A percentile compares a stretch with the other conserved stretches of the same genome.
Evolutionary conservation across 2,797 vertebrate genomes (phyloP).

Genomic region (Delichon dasypus): DNA sequence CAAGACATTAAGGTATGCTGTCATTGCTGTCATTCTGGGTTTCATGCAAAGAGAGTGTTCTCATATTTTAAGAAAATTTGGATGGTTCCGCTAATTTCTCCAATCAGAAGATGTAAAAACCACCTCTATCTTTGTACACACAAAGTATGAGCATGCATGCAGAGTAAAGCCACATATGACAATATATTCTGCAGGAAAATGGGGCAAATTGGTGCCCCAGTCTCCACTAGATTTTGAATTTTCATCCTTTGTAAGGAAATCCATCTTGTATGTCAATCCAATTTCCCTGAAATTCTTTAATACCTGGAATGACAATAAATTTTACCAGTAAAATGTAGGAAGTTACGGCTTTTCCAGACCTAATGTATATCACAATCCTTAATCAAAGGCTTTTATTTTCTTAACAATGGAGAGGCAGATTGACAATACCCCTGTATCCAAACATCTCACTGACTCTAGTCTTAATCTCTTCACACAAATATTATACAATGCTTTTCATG

Average conservation of each 20-base stretch:
- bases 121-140: not conserved
- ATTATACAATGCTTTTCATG: not conserved
- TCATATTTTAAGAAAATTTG: not conserved
- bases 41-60: not conserved
- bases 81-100: not conserved
- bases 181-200: not conserved
- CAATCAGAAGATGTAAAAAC: accelerated
- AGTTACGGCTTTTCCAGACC: not conserved
- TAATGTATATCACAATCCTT: not conserved
- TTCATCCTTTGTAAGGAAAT: not conserved
- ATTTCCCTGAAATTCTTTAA: not conserved
- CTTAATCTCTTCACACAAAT: not conserved
- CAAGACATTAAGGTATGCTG: not conserved
- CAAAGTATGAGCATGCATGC: not conserved
- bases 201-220: accelerated
- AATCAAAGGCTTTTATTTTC: not conserved
- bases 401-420: not conserved
- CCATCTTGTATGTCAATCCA: not conserved
- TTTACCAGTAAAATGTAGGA: not conserved
- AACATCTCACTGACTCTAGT: not conserved
- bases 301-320: not conserved
- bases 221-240: not conserved
- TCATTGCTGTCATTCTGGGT: not conserved
- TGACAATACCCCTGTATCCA: not conserved
- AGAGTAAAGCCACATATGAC: not conserved